Evolutionary conservation across 1,140 invertebrate genomes (phyloP), one percentile per base, ranked within the genome.

Genomic region (Caenorhabditis elegans): DNA sequence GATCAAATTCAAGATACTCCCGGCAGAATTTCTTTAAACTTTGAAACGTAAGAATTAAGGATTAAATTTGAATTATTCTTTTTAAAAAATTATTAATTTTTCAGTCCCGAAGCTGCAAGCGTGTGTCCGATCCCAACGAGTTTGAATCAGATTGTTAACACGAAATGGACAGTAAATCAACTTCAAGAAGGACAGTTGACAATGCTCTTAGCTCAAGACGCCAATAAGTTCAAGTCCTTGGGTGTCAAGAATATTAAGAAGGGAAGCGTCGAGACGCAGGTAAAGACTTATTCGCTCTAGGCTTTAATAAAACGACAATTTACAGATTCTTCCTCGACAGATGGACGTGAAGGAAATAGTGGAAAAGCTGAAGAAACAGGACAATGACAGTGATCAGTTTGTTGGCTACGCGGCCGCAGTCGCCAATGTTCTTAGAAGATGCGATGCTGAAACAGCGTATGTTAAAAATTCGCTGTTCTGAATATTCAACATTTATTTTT

Each of bases 351-450:
- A 70, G 60, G 34, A 70, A 39, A 13, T 26, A 3, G 22, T 70
- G 2, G 31, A 19, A 28, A 70, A 19, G 3, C 19, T 70, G 19
- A 24, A 39, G n/a, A 70, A 39, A 3, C 34, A 70, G 13, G n/a
- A 39, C n/a, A 39, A 43, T 15, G 22, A 22, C 8, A 39, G 26
- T 22, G 60, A 70, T 43, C 34, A 39, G n/a, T 70, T 39, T 22
- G 19, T 70, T 31, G 34, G 34, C 5, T 70, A 39, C 13, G n/a
- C 34, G 3, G n/a, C 43, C 17, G 31, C 60, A 3, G n/a, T 70
- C 26, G 60, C 60, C 31, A 70, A 70, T 22, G 34, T 70, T 22
- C 60, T 70, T n/a, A 70, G 60, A 39, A 70, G 60, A 70, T 70
- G 60, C n/a, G 34, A 70, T 43, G 17, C 34, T 22, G 60, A 43